A percentile compares a stretch with the other conserved stretches of the same genome.
Conservation (phyloP, 1,140 invertebrate species). For the Micrasema longulum region DNA sequence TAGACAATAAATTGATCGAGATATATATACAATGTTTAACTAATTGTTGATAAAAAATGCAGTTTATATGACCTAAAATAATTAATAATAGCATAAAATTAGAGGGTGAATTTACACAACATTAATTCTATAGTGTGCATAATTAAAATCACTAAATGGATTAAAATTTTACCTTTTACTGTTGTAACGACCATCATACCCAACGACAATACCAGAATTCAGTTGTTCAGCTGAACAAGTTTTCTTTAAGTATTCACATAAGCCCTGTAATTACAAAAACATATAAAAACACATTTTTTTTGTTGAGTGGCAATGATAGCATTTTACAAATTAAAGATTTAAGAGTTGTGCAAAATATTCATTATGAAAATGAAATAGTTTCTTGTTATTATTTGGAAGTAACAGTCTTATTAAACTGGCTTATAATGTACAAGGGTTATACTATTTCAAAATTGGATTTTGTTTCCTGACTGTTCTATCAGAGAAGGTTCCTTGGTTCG, state of each 20-base stretch:
- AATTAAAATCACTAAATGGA: not conserved
- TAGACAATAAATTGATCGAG: too few species aligned
- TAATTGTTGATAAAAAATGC: too few species aligned
- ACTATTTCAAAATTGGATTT: too few species aligned
- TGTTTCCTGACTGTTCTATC: too few species aligned
- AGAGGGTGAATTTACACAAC: too few species aligned
- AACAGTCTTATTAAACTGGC: too few species aligned
- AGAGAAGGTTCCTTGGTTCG: too few species aligned
- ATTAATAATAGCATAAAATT: too few species aligned
- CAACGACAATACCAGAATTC: slow-evolving; percentile 85
- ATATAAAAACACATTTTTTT: not conserved
- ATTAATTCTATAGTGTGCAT: not conserved
- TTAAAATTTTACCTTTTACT: slow-evolving; percentile 78
- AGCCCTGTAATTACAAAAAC: slow-evolving; percentile 69
- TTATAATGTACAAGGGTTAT: too few species aligned
- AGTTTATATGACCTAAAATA: too few species aligned
- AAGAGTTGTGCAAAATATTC: not conserved
- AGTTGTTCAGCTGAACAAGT: slow-evolving; percentile 66
- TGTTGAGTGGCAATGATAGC: not conserved
- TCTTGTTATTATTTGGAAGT: too few species aligned
- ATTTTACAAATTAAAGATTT: not conserved
- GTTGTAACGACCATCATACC: slow-evolving; percentile 95
- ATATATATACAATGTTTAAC: too few species aligned
- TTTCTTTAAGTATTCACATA: slow-evolving; percentile 82
- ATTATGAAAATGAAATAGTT: not conserved